Evolutionary conservation across 2,797 vertebrate genomes (phyloP), one percentile per base, ranked within the genome.

Genomic region (Sarcoramphus papa): DNA sequence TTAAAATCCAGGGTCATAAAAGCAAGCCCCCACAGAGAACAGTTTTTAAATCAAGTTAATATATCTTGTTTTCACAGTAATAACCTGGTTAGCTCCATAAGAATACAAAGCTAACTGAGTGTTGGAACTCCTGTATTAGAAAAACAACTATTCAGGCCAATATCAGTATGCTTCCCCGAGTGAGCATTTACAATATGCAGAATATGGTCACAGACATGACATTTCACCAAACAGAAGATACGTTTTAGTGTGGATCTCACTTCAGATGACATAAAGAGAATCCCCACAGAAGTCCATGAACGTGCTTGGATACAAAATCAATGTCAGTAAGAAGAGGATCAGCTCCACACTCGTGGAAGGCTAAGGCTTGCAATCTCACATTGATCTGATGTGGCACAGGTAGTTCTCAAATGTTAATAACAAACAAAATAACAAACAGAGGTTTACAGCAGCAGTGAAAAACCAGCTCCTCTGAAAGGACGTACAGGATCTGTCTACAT

Each of bases 1-100:
- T 78, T 60, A 80, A 96, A 95, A 91, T 43, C 43, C 21, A 54
- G n/a, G 28, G 63, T 81, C 51, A 91, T 85, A 90, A 95, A 87
- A 95, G n/a, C 7, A 69, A 85, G 24, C 21, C 7, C 57, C 64
- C 45, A 47, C 17, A 77, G 68, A 85, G 62, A 83, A 48, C 10
- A 91, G 57, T 72, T 91, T 85, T 45, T 14, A 88, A 89, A 87
- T 81, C 28, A 86, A 74, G 45, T 84, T 83, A 62, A 51, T 78
- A 4, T 48, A 41, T 50, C 50, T 92, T 53, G 23, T 92, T 95
- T 83, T 64, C 84, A 87, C 70, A 93, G 51, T 70, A 96, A 62
- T 43, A 77, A 94, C 40, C 50, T 53, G 40, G 25, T n/a, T 74
- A 93, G 33, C 47, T 90, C 69, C 16, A 2, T 62, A 68, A 65